These are phyloP conservation scores for Callocephalon fimbriatum DNA, from an alignment of 2,113 vertebrate species.

Conservation along the genomic window DNA sequence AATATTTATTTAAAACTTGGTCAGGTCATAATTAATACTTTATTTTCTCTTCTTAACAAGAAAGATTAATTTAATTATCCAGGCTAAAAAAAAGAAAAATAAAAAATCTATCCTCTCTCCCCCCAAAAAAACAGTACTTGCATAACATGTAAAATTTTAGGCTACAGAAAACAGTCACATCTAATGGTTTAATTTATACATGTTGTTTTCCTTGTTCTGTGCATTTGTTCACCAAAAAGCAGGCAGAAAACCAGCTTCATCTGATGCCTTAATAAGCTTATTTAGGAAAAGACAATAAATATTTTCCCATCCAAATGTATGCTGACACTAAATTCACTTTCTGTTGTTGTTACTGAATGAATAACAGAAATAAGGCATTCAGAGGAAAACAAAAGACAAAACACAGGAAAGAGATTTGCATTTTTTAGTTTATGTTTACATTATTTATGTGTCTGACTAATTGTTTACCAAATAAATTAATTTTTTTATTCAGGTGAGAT, in stretches of 20 bases:
- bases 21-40: not conserved
- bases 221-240: not conserved
- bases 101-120: not conserved
- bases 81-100: not conserved
- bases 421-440: not conserved
- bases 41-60: not conserved
- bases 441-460: not conserved
- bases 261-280: not conserved
- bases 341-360: not conserved
- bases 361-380: not conserved
- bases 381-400: not conserved
- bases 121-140: rapidly evolving
- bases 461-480: not conserved
- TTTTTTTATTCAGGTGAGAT: not conserved
- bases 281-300: not conserved
- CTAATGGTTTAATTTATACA: not conserved
- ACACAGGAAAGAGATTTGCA: rapidly evolving
- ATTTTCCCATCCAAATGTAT: not conserved
- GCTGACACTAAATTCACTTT: not conserved
- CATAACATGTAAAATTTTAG: not conserved
- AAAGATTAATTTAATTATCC: not conserved
- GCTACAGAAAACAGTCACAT: not conserved
- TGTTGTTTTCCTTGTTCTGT: not conserved
- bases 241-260: not conserved
- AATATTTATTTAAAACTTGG: not conserved